phyloP scores from a whole-genome alignment of 2,113 vertebrate genomes.

The Nesospiza acunhae region DNA sequence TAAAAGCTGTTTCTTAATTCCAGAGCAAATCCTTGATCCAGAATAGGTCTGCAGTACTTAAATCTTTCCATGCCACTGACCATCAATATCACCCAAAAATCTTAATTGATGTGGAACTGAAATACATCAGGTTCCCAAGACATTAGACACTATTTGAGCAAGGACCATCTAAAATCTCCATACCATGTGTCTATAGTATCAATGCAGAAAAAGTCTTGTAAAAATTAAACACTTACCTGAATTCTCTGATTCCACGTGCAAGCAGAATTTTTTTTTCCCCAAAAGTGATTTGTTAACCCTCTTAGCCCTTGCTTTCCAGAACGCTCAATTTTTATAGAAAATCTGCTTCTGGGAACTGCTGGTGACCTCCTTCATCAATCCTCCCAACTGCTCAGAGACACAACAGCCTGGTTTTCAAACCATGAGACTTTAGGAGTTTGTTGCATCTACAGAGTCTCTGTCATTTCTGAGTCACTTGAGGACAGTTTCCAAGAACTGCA shows the following conservation, averaged over 20 bases:
- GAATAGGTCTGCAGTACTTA: neutral
- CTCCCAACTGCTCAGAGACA: neutral
- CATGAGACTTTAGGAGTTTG: neutral
- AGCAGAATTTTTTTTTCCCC: neutral
- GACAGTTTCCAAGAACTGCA: neutral
- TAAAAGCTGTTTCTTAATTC: neutral
- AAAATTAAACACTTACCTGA: constrained; percentile 36
- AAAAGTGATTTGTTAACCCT: neutral
- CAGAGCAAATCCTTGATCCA: neutral
- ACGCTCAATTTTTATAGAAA: neutral
- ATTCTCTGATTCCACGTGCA: neutral
- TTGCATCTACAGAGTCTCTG: neutral
- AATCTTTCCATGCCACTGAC: neutral
- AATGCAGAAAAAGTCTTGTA: neutral
- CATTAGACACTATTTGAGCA: neutral
- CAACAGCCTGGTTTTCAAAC: neutral
- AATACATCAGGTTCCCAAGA: neutral
- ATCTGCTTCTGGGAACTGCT: neutral
- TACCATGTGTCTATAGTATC: neutral
- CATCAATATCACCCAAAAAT: neutral
- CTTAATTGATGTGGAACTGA: neutral
- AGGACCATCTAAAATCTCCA: neutral
- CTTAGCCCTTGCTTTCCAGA: neutral
- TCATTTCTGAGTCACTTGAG: neutral
- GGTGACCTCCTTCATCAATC: neutral